These are phyloP conservation scores for Altica lythri DNA, from an alignment of 2,888 invertebrate species.

Conservation along the genomic window DNA sequence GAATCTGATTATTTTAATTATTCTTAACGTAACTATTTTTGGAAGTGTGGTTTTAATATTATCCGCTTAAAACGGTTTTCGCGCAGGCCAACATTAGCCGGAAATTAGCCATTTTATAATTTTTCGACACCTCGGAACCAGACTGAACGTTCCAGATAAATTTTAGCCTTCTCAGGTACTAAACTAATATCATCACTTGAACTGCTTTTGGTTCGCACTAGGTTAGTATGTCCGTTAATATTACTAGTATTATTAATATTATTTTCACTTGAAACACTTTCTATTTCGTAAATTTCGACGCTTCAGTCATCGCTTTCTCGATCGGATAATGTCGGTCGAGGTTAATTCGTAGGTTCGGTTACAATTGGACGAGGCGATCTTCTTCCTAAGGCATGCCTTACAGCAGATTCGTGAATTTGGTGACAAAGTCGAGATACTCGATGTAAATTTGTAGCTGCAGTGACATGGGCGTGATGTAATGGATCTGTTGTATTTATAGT, in stretches of 20 bases:
- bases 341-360: not conserved
- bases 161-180: constrained; percentile 44
- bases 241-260: constrained; percentile 23
- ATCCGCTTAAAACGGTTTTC: constrained; percentile 59
- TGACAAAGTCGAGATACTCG: constrained; percentile 58
- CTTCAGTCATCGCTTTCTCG: constrained; percentile 48
- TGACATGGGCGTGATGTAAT: constrained; percentile 38
- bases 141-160: no score
- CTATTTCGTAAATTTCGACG: constrained; percentile 50
- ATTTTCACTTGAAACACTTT: constrained; percentile 37
- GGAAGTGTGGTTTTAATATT: constrained; percentile 46
- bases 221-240: constrained; percentile 40
- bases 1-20: constrained; percentile 62
- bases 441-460: constrained; percentile 53
- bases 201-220: constrained; percentile 56
- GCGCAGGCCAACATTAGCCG: constrained; percentile 52
- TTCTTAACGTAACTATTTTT: constrained; percentile 61
- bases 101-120: constrained; percentile 45
- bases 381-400: constrained; percentile 51
- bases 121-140: no score
- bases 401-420: constrained; percentile 57
- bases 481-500: constrained; percentile 31
- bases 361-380: constrained; percentile 23
- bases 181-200: constrained; percentile 59
- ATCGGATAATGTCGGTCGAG: constrained; percentile 38